Percentiles rank a stretch among this genome's conserved stretches.
Evolutionary conservation across 2,888 invertebrate species (phyloP).

Genomic region (Heteromurus nitidus): DNA sequence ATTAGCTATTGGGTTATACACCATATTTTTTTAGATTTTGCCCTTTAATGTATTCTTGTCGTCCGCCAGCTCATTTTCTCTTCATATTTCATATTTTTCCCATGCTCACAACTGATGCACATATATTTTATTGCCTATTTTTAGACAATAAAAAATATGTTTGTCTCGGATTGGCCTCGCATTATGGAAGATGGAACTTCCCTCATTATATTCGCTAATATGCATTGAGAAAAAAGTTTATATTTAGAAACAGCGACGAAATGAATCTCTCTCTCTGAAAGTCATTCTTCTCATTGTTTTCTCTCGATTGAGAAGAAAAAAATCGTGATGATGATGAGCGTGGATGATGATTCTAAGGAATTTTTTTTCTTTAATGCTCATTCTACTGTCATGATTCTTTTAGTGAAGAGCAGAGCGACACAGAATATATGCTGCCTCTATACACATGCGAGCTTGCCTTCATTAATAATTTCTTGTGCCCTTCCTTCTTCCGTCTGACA

Average conservation of each 20-base stretch:
- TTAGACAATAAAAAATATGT: conserved; percentile 10
- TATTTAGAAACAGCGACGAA: conserved; percentile 14
- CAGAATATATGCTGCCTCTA: too few relatives aligned
- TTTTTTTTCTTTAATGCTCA: too few relatives aligned
- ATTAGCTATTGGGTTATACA: not conserved
- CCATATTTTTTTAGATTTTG: too few relatives aligned
- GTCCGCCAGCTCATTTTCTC: conserved; percentile 30
- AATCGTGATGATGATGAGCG: conserved; percentile 70
- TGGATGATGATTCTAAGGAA: conserved; percentile 55
- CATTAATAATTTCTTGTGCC: too few relatives aligned
- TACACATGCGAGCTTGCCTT: too few relatives aligned
- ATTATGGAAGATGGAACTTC: too few relatives aligned
- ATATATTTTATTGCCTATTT: conserved; percentile 7
- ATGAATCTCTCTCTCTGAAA: not conserved
- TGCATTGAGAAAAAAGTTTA: conserved; percentile 14
- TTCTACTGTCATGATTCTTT: too few relatives aligned
- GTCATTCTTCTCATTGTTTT: not conserved
- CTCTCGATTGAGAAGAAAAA: not conserved
- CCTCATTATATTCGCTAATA: too few relatives aligned
- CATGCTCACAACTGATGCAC: too few relatives aligned
- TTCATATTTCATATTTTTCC: conserved; percentile 6
- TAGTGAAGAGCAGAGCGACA: too few relatives aligned
- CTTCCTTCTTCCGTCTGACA: too few relatives aligned
- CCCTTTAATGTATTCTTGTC: conserved; percentile 39
- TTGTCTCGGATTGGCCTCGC: not conserved